phyloP scores from a whole-genome alignment of 1,140 invertebrate species.

The Helicoverpa zea region DNA sequence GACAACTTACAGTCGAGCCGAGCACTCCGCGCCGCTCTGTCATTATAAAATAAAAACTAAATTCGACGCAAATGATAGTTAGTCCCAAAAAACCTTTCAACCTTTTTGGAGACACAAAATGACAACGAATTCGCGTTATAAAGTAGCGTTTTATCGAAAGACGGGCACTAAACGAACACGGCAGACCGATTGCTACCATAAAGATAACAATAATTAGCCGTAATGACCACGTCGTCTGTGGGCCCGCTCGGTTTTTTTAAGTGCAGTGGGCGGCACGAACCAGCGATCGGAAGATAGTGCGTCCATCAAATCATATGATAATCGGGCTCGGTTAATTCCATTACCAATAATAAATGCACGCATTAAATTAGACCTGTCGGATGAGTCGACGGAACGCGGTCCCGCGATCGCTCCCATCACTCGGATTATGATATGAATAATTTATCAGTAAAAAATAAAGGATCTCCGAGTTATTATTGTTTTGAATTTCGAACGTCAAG shows the following conservation, averaged over 20 bases:
- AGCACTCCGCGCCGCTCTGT: conserved; percentile 68
- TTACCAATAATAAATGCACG: conserved; percentile 86
- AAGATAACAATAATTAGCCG: conserved; percentile 85
- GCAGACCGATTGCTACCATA: conserved; percentile 82
- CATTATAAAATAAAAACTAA: conserved; percentile 73
- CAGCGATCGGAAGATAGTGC: conserved; percentile 79
- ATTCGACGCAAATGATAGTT: conserved; percentile 64
- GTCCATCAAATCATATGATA: conserved; percentile 86
- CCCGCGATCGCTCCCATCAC: conserved; percentile 76
- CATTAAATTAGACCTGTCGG: conserved; percentile 85
- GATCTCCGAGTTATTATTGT: conserved; percentile 75
- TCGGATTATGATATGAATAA: conserved; percentile 86
- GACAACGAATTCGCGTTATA: conserved; percentile 76
- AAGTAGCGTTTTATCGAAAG: conserved; percentile 74
- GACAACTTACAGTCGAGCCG: conserved; percentile 71
- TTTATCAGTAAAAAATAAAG: conserved; percentile 80
- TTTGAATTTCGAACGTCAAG: conserved; percentile 76
- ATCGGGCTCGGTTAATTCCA: conserved; percentile 85
- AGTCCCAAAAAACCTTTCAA: conserved; percentile 58
- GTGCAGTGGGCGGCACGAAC: conserved; percentile 76
- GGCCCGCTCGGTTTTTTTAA: conserved; percentile 71
- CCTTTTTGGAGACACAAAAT: conserved; percentile 71
- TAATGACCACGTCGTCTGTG: conserved; percentile 77
- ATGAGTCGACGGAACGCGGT: conserved; percentile 79
- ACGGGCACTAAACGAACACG: conserved; percentile 72